Percentiles rank a stretch among this genome's conserved stretches.
These are phyloP conservation scores for Pseudorhiza aurosa DNA, from an alignment of 30 jellyfish, hydroid and myxozoan genomes.

Conservation along the genomic window DNA sequence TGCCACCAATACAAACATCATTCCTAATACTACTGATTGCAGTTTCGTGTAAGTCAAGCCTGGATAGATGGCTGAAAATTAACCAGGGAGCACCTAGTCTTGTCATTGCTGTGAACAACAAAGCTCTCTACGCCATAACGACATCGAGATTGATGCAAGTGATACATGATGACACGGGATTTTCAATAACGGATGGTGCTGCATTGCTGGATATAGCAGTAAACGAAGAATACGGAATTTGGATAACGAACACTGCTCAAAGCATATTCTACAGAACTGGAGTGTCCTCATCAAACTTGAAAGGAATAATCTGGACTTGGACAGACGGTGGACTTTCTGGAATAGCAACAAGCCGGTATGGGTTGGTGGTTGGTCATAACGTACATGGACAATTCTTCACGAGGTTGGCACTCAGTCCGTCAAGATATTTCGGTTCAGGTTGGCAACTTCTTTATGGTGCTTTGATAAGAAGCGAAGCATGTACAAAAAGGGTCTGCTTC, in stretches of 20 bases:
- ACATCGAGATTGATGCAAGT: background rate
- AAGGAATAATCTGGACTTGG: constrained; percentile 24
- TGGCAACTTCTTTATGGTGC: background rate
- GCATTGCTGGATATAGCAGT: background rate
- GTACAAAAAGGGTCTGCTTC: constrained; percentile 21
- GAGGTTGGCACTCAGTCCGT: constrained; percentile 12
- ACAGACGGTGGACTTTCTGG: background rate
- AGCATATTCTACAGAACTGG: constrained; percentile 11
- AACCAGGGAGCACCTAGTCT: constrained; percentile 6
- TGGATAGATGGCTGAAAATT: constrained; percentile 29
- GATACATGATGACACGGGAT: constrained; percentile 23
- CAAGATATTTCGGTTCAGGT: background rate
- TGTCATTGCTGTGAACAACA: constrained; percentile 13
- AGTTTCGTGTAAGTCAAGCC: background rate
- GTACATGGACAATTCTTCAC: background rate
- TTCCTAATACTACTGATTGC: background rate
- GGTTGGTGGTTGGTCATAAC: constrained; percentile 40
- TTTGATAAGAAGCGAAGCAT: background rate
- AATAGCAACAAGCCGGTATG: constrained; percentile 39
- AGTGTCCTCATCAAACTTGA: constrained; percentile 10
- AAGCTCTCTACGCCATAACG: constrained; percentile 17
- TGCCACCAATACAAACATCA: background rate
- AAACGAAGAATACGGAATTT: constrained; percentile 38
- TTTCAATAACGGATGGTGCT: background rate
- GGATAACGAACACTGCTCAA: background rate